Evolutionary conservation across 2,888 invertebrate genomes (phyloP), one percentile per base, ranked within the genome.

Genomic region (Sipha maydis): DNA sequence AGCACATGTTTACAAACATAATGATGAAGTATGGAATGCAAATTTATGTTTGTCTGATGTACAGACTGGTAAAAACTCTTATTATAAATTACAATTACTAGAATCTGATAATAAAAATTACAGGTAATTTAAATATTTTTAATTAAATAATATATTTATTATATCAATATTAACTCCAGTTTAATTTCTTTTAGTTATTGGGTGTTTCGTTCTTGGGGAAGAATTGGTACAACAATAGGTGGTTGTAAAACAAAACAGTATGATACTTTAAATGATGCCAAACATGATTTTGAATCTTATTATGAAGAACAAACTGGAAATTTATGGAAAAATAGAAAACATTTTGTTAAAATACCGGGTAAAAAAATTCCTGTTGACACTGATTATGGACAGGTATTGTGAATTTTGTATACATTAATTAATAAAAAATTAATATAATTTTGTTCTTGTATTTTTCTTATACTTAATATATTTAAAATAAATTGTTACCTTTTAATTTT

Each of bases 171-270:
- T 31, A 75, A 77, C 14, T 80, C 14, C 19, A 85, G 67, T 28
- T 88, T 76, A 85, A 79, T 88, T 85, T 71, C 56, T 56, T 67
- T 83, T 85, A 95, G 94, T 90, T 96, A 93, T 92, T 97, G 95
- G 95, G 91, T 98, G 48, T 98, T 97, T 92, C 94, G 98, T 28
- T 94, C 97, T 0, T 99, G 99, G 99, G 99, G 99, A 21, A 94
- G 99, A 89, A 98, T 99, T 90, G 99, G 99, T 8, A 99, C 99
- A 0, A 96, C 95, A 0, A 96, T 98, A 91, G 99, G 99, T 9
- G 94, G 94, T 28, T 93, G 92, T 48, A 96, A 95, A 91, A 90
- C 95, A 3, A 95, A 95, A 54, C 90, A 91, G 0, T 93, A 92
- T 90, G 41, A 83, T 0, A 91, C 92, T 0, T 90, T 94, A 3